Evolutionary conservation across 92 coral and sea anemone genomes (phyloP).

Genomic region (Parazoanthus atlanticus): DNA sequence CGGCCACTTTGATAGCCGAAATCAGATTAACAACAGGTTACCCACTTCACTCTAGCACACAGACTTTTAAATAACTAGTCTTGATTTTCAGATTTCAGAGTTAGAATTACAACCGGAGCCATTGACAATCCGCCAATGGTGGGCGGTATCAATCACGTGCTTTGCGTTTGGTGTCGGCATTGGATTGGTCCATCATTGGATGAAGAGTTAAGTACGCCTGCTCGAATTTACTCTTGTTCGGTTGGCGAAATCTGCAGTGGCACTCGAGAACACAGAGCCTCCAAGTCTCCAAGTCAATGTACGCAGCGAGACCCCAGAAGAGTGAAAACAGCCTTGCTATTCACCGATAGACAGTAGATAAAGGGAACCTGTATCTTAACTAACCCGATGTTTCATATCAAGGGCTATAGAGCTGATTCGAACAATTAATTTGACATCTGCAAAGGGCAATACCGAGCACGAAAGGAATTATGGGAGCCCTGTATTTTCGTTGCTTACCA

Average conservation of each 20-base stretch:
- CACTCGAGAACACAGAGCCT: not conserved
- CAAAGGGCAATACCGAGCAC: too few species aligned
- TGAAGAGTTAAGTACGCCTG: not conserved
- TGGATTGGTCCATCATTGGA: constrained; percentile 5
- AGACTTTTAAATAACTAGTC: not conserved
- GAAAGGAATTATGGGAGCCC: too few species aligned
- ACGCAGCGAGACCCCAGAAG: too few species aligned
- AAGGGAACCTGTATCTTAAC: too few species aligned
- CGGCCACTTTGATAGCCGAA: not conserved
- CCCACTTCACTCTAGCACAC: not conserved
- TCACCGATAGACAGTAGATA: too few species aligned
- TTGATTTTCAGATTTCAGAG: constrained; percentile 26
- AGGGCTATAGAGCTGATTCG: too few species aligned
- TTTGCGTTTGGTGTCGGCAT: constrained; percentile 32
- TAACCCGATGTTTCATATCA: too few species aligned
- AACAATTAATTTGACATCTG: too few species aligned
- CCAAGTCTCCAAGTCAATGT: too few species aligned
- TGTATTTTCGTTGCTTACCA: too few species aligned
- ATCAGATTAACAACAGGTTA: not conserved
- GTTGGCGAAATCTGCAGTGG: not conserved
- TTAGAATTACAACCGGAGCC: constrained; percentile 27
- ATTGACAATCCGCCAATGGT: constrained; percentile 11
- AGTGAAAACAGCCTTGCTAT: too few species aligned
- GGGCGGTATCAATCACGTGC: constrained; percentile 27
- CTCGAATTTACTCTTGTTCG: not conserved